Conservation (phyloP, 2,113 vertebrate species). For the Daubentonia madagascariensis region DNA sequence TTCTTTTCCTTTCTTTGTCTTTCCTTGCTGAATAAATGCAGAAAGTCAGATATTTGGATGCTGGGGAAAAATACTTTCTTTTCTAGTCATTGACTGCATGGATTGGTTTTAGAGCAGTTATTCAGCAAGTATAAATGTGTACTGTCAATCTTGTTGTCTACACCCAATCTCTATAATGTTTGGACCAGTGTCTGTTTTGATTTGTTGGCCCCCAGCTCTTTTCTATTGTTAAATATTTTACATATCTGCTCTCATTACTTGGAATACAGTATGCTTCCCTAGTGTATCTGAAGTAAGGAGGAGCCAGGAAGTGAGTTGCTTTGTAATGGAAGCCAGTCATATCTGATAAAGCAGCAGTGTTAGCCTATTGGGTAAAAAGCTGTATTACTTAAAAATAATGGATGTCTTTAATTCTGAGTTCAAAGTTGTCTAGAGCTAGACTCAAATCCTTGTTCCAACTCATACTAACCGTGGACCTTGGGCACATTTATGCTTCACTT, state of each 20-base stretch:
- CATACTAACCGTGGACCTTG: background rate
- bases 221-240: background rate
- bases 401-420: background rate
- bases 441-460: background rate
- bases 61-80: background rate
- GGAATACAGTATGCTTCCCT: background rate
- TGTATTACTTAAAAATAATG: background rate
- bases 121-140: background rate
- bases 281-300: background rate
- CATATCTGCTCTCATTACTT: background rate
- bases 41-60: background rate
- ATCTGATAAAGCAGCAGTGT: background rate
- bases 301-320: background rate
- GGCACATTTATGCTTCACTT: background rate
- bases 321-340: background rate
- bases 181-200: background rate
- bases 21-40: background rate
- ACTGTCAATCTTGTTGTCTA: background rate
- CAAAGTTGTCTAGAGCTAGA: background rate
- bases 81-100: background rate
- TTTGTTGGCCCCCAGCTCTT: background rate
- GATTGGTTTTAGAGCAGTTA: background rate
- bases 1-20: background rate
- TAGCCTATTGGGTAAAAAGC: background rate
- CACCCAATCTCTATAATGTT: background rate